Conservation (phyloP, 1,140 invertebrate genomes). For the Marisa cornuarietis region DNA sequence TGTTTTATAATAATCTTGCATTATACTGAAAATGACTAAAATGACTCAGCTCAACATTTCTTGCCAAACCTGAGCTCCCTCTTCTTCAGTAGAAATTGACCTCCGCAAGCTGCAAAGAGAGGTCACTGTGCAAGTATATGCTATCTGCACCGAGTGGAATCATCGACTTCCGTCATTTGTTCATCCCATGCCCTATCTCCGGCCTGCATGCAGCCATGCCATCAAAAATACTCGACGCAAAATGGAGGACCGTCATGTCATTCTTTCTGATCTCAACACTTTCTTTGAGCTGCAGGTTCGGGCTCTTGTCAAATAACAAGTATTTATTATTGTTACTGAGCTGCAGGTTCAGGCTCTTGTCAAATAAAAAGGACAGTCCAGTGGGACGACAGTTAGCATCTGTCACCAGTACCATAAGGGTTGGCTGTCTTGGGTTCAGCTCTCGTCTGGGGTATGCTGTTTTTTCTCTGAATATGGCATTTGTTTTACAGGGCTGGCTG, state of each 20-base stretch:
- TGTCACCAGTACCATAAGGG: too few species aligned
- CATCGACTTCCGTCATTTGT: slow-evolving; percentile 36
- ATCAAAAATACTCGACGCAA: slow-evolving; percentile 81
- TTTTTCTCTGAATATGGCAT: too few species aligned
- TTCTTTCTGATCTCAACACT: slow-evolving; percentile 71
- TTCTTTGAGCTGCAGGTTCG: slow-evolving; percentile 64
- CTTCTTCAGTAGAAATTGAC: slow-evolving; percentile 39
- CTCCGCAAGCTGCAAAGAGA: slow-evolving; percentile 30
- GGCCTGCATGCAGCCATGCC: slow-evolving; percentile 70
- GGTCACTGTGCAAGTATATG: slow-evolving; percentile 36
- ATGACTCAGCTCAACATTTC: not conserved
- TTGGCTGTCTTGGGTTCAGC: too few species aligned
- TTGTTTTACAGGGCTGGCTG: too few species aligned
- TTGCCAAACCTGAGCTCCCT: not conserved
- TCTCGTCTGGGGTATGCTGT: too few species aligned
- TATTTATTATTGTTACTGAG: too few species aligned
- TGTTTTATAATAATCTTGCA: not conserved
- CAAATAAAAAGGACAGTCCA: too few species aligned
- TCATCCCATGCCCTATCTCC: slow-evolving; percentile 1
- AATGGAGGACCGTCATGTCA: slow-evolving; percentile 88
- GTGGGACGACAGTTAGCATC: too few species aligned
- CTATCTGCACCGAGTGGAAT: slow-evolving; percentile 42
- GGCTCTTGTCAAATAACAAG: slow-evolving; percentile 35
- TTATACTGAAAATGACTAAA: too few species aligned
- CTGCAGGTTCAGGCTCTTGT: too few species aligned